Evolutionary conservation across 2,797 vertebrate genomes (phyloP).

Genomic region (Onychomys arenicola): DNA sequence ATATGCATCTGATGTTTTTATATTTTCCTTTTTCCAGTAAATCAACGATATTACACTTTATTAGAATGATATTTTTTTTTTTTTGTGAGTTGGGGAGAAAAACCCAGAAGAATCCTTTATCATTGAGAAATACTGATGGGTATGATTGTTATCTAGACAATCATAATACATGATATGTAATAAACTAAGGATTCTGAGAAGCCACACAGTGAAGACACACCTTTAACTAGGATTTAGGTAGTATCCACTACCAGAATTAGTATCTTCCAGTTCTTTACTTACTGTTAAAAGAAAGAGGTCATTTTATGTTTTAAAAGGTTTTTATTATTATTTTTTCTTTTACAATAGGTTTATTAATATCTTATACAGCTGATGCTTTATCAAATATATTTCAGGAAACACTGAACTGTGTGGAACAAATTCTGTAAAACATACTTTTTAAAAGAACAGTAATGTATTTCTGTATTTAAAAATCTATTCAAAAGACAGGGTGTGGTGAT

Average conservation of each 20-base stretch:
- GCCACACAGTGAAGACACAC: background rate
- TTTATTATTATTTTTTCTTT: background rate
- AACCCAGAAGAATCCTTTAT: background rate
- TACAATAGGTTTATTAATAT: background rate
- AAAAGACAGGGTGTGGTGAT: background rate
- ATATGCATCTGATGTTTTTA: slow-evolving; percentile 7
- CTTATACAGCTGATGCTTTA: background rate
- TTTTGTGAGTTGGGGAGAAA: background rate
- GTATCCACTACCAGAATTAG: background rate
- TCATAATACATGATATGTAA: background rate
- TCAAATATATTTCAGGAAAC: slow-evolving; percentile 16
- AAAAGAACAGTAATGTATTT: background rate
- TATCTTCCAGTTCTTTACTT: background rate
- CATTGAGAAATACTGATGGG: background rate
- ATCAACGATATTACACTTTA: background rate
- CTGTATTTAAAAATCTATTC: background rate
- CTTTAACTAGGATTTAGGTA: slow-evolving; percentile 2
- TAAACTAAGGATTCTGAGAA: slow-evolving; percentile 41
- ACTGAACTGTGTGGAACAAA: background rate
- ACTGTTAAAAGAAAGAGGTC: background rate
- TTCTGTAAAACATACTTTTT: background rate
- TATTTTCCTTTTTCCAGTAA: slow-evolving; percentile 35
- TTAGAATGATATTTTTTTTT: background rate
- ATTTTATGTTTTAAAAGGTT: background rate
- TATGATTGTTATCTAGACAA: background rate